Conservation (phyloP, 1,140 invertebrate genomes). For the Eciton burchellii region DNA sequence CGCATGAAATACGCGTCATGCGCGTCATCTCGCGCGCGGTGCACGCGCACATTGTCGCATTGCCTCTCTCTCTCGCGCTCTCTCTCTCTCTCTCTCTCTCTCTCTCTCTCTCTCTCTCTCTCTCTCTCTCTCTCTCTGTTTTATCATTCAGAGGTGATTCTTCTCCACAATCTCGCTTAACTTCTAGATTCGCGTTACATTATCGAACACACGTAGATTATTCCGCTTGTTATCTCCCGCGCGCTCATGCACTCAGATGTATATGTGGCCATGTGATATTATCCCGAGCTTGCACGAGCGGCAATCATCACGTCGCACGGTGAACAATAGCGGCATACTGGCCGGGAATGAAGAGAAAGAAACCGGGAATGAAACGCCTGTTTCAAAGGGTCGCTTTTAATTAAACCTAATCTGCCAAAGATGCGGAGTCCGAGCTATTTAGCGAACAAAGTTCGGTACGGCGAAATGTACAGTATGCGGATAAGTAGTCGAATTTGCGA, state of each 20-base stretch:
- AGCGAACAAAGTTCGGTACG: neutral
- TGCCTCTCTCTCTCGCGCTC: constrained; percentile 22
- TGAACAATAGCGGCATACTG: constrained; percentile 21
- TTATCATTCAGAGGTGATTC: constrained; percentile 10
- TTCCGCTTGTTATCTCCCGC: constrained; percentile 29
- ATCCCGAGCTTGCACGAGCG: constrained; percentile 30
- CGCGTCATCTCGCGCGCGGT: constrained; percentile 19
- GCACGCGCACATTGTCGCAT: constrained; percentile 11
- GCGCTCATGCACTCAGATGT: neutral
- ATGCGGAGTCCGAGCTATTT: constrained; percentile 11
- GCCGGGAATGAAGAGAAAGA: neutral
- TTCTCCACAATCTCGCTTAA: constrained; percentile 25
- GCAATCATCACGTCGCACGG: constrained; percentile 27
- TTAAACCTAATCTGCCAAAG: constrained; percentile 33
- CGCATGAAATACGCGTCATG: constrained; percentile 19
- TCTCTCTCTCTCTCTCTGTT: constrained; percentile 8
- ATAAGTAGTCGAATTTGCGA: constrained; percentile 32
- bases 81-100: constrained; percentile 6
- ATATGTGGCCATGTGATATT: constrained; percentile 27
- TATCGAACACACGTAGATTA: constrained; percentile 59
- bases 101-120: constrained; percentile 17
- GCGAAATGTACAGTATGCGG: neutral
- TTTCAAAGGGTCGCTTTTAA: constrained; percentile 39
- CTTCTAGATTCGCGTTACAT: constrained; percentile 55
- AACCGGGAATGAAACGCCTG: constrained; percentile 26